phyloP scores from a whole-genome alignment of 2,797 vertebrate species.

The Mionectes olivaceus region DNA sequence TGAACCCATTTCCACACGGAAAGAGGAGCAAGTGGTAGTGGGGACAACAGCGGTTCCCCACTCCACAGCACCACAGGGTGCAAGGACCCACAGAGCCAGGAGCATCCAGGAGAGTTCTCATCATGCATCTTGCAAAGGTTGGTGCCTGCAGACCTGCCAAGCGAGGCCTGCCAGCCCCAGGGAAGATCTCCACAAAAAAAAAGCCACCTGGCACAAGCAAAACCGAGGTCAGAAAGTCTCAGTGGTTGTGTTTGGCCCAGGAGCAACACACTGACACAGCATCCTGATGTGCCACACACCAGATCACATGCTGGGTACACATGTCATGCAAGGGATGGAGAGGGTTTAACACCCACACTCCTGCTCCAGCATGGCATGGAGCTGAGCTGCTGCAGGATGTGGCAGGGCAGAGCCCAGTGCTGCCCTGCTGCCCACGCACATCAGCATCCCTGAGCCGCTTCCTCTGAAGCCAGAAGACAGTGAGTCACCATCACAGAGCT shows the following conservation, averaged over 20 bases:
- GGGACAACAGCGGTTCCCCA: not conserved
- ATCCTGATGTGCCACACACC: accelerated
- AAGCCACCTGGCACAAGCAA: not conserved
- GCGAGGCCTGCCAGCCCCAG: accelerated
- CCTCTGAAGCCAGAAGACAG: not conserved
- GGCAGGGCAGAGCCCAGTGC: not conserved
- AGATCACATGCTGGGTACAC: not conserved
- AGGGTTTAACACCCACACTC: not conserved
- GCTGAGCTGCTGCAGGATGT: constrained; percentile 15
- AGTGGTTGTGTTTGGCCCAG: accelerated
- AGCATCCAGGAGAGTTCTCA: not conserved
- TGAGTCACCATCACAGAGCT: not conserved
- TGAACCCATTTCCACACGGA: not conserved
- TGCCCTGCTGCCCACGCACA: not conserved
- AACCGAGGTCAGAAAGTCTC: not conserved
- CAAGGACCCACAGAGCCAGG: not conserved
- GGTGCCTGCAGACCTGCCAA: not conserved
- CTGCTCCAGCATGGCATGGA: not conserved
- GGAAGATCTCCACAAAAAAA: not conserved
- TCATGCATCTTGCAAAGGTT: not conserved
- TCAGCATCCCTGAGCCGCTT: not conserved
- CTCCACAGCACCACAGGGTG: accelerated
- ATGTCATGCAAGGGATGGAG: accelerated
- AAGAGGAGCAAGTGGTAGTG: accelerated
- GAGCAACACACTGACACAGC: not conserved